These are phyloP conservation scores for Ovibos moschatus DNA, from an alignment of 2,113 vertebrate genomes.

Conservation along the genomic window DNA sequence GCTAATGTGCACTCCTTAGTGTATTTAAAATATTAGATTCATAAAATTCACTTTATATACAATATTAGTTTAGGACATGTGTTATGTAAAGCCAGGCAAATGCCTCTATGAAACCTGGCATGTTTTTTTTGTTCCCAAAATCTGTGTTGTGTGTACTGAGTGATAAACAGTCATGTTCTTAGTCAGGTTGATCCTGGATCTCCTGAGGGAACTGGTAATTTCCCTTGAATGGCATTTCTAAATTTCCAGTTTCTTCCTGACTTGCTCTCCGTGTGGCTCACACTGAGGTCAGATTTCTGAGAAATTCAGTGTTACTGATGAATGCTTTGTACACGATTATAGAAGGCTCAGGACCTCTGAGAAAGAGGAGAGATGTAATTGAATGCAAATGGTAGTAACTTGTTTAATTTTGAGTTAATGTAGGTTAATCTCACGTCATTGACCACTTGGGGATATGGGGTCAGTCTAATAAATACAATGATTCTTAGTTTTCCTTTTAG, in stretches of 20 bases:
- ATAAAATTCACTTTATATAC: constrained; percentile 6
- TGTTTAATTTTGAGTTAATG: constrained; percentile 56
- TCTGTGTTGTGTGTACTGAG: constrained; percentile 17
- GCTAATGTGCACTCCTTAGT: background rate
- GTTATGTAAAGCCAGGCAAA: background rate
- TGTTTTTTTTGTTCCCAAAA: background rate
- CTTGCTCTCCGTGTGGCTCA: background rate
- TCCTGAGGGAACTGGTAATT: background rate
- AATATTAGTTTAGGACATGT: background rate
- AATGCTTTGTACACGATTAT: background rate
- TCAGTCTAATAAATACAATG: constrained; percentile 2
- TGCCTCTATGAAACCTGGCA: background rate
- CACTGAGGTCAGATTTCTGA: constrained; percentile 41
- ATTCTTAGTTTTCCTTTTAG: constrained; percentile 17
- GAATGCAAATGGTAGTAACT: constrained; percentile 28
- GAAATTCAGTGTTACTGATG: constrained; percentile 54
- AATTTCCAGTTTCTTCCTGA: constrained; percentile 1
- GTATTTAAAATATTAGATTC: constrained; percentile 31
- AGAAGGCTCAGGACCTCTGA: background rate
- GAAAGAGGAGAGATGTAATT: constrained; percentile 32
- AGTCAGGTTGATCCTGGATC: background rate
- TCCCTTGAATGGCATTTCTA: background rate
- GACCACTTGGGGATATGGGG: constrained; percentile 2
- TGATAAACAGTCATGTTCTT: background rate
- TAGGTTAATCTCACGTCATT: constrained; percentile 36